Evolutionary conservation across 2,113 vertebrate genomes (phyloP).

Genomic region (Neotoma lepida): DNA sequence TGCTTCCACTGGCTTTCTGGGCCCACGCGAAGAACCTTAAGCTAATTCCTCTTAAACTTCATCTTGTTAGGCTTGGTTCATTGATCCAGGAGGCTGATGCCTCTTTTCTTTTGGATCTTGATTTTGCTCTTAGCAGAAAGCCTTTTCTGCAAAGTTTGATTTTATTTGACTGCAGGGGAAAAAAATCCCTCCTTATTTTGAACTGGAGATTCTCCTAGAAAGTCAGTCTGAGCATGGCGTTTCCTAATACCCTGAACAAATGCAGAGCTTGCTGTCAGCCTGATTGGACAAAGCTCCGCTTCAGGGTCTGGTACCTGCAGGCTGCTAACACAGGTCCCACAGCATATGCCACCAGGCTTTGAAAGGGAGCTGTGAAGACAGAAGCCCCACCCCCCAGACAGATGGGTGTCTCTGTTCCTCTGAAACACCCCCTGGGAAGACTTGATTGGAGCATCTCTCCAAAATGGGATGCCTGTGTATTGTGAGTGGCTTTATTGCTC

Average conservation of each 20-base stretch:
- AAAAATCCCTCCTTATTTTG: constrained; percentile 35
- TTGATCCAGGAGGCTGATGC: constrained; percentile 54
- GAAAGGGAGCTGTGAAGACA: constrained; percentile 32
- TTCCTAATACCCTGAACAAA: constrained; percentile 65
- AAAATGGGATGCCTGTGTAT: constrained; percentile 71
- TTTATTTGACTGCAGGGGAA: constrained; percentile 61
- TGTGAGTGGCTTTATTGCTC: constrained; percentile 75
- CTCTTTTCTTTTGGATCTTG: constrained; percentile 64
- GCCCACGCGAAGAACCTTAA: constrained; percentile 55
- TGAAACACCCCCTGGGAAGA: constrained; percentile 65
- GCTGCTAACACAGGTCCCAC: neutral
- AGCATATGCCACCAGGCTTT: constrained; percentile 20
- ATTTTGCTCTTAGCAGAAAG: constrained; percentile 73
- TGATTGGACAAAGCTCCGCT: constrained; percentile 60
- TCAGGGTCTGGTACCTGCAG: constrained; percentile 52
- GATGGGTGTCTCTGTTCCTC: constrained; percentile 68
- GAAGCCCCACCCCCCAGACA: constrained; percentile 47
- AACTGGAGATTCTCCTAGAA: constrained; percentile 46
- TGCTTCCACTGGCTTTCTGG: constrained; percentile 50
- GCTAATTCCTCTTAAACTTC: constrained; percentile 66
- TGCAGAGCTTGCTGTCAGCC: constrained; percentile 58
- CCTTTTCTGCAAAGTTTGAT: constrained; percentile 67
- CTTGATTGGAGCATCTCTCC: constrained; percentile 39
- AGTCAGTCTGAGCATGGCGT: constrained; percentile 33
- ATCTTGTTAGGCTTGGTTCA: constrained; percentile 67